Conservation (phyloP, 2,113 vertebrate genomes). For the Tapirus terrestris region DNA sequence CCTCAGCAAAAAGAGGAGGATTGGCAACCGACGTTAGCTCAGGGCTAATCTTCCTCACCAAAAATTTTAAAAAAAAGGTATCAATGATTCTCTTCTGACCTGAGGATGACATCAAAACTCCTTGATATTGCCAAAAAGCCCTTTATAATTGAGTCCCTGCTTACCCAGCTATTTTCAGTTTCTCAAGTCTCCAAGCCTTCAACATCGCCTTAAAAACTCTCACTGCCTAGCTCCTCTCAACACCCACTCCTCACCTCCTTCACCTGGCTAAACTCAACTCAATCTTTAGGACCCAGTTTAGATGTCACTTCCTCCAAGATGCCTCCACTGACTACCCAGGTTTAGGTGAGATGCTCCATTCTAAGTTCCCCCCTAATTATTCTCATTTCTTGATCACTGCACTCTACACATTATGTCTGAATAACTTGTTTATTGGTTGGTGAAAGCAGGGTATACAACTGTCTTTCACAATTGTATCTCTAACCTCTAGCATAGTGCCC, state of each 20-base stretch:
- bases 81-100: neutral
- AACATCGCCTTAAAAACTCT: conserved; percentile 6
- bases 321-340: neutral
- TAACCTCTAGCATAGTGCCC: neutral
- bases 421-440: neutral
- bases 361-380: neutral
- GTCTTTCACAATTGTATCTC: conserved; percentile 2
- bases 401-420: neutral
- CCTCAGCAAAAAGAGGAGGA: no score
- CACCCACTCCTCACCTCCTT: neutral
- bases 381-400: neutral
- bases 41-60: no score
- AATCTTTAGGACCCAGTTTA: neutral
- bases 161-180: conserved; percentile 1
- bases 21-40: no score
- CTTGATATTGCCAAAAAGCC: neutral
- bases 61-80: neutral
- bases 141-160: neutral
- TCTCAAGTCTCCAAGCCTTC: conserved; percentile 2
- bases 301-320: neutral
- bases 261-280: neutral
- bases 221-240: neutral
- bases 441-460: neutral
- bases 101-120: neutral
- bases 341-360: neutral